These are phyloP conservation scores for Drosophila prolongata DNA, from an alignment of 2,888 invertebrate species.

Conservation along the genomic window DNA sequence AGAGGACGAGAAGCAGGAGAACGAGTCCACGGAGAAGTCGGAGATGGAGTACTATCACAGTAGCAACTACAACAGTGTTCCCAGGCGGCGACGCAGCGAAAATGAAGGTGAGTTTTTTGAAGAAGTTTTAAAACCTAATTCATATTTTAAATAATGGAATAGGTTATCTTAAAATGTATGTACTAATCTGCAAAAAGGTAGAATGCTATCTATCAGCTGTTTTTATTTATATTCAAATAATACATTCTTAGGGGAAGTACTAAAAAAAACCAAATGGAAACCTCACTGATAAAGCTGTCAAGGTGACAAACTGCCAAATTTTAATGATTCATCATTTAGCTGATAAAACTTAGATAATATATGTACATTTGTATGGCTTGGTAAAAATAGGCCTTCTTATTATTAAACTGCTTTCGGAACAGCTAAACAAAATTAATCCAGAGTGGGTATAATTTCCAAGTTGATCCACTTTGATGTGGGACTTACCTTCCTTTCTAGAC, in stretches of 20 bases:
- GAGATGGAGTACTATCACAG: slow-evolving; percentile 70
- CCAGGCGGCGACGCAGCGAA: slow-evolving; percentile 78
- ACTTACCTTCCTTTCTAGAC: slow-evolving; percentile 17
- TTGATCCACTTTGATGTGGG: slow-evolving; percentile 11
- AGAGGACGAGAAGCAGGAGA: slow-evolving; percentile 86
- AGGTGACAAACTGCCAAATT: background rate
- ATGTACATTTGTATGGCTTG: background rate
- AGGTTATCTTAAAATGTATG: too few species aligned
- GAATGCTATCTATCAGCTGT: too few species aligned
- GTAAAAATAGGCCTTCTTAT: slow-evolving; percentile 1
- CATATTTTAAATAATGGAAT: too few species aligned
- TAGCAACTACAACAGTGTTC: slow-evolving; percentile 69
- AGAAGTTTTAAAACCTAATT: background rate
- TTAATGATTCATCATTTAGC: slow-evolving; percentile 10
- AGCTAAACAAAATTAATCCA: slow-evolving; percentile 2
- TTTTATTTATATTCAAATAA: too few species aligned
- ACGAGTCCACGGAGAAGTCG: slow-evolving; percentile 86
- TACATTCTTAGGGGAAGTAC: background rate
- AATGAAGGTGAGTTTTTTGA: slow-evolving; percentile 80
- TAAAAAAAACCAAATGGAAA: background rate
- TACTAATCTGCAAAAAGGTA: too few species aligned
- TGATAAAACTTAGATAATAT: background rate
- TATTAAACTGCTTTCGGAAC: too few species aligned
- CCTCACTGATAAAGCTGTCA: background rate
- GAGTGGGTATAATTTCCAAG: slow-evolving; percentile 4